Base-by-base conservation (phyloP, 2,888 invertebrate species). In the Xanthia icteritia region DNA sequence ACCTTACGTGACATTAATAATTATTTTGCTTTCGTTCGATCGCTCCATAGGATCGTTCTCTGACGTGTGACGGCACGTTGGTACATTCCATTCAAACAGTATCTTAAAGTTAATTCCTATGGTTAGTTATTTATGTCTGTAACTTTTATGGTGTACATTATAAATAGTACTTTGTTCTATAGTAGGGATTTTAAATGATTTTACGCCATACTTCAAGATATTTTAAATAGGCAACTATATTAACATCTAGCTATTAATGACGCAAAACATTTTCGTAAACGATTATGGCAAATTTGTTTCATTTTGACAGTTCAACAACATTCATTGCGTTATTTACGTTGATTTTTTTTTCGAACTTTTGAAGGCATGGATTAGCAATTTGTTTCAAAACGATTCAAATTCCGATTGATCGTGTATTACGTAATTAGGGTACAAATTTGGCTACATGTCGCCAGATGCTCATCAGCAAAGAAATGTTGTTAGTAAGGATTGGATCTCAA, bases 1-100 rank as follows among this genome's bases (percentile, higher is more conserved):
- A 86, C 71, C 90, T 94, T 94, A 94, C 94, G 94, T 94, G 94
- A 93, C 91, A 91, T 85, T 87, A 90, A 93, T 94, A 91, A 92
- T 91, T 91, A 92, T 91, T 89, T 91, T 89, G 86, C 92, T 92
- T 93, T 92, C 90, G 90, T 92, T 90, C 90, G 86, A 91, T 92
- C 68, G 77, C 63, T 86, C 74, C 64, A n/a, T 73, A 65, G 81
- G 87, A 91, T 92, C 69, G 79, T 69, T 89, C 83, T 70, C 76
- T 86, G 76, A 73, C 73, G 64, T 83, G 66, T 71, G 74, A 67
- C 68, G 79, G 74, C 81, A 81, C 73, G 77, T 79, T 67, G 70
- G 48, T 45, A 64, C 69, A 81, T 81, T 84, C 67, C 77, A 76
- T 60, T 64, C 61, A 72, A 77, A 73, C 68, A 48, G 42, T 70